phyloP scores from a whole-genome alignment of 2,113 vertebrate species.

The Talpa occidentalis region DNA sequence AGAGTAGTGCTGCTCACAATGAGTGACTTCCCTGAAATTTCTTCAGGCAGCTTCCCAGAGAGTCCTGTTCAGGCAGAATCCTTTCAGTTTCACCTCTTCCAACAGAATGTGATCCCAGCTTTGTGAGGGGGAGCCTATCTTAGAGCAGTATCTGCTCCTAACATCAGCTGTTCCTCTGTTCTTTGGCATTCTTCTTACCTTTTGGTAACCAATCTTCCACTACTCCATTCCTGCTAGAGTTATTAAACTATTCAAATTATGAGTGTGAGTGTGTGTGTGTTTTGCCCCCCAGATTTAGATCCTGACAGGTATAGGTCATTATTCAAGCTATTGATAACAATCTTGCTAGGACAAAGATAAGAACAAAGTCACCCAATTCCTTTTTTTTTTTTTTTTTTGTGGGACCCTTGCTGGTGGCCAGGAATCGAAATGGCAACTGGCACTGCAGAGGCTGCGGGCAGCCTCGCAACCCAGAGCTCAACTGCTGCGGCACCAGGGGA shows the following conservation, averaged over 20 bases:
- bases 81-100: not conserved
- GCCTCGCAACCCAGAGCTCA: no score
- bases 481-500: no score
- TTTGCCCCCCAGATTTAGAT: not conserved
- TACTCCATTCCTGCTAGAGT: not conserved
- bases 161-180: not conserved
- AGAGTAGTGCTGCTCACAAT: not conserved
- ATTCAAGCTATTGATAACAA: constrained; percentile 10
- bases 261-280: not conserved
- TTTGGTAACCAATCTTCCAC: not conserved
- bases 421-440: no score
- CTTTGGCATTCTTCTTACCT: not conserved
- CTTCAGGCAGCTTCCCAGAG: not conserved
- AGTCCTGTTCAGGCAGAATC: not conserved
- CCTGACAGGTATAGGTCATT: not conserved
- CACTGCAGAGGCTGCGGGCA: no score
- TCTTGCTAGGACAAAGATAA: not conserved
- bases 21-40: not conserved
- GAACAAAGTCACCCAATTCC: not conserved
- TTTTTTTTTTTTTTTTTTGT: no score
- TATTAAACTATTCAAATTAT: not conserved
- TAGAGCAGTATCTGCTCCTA: not conserved
- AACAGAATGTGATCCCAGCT: not conserved
- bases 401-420: no score
- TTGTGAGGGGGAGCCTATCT: not conserved